phyloP scores from a whole-genome alignment of 2,888 invertebrate genomes.

The Amphiduros pacificus region DNA sequence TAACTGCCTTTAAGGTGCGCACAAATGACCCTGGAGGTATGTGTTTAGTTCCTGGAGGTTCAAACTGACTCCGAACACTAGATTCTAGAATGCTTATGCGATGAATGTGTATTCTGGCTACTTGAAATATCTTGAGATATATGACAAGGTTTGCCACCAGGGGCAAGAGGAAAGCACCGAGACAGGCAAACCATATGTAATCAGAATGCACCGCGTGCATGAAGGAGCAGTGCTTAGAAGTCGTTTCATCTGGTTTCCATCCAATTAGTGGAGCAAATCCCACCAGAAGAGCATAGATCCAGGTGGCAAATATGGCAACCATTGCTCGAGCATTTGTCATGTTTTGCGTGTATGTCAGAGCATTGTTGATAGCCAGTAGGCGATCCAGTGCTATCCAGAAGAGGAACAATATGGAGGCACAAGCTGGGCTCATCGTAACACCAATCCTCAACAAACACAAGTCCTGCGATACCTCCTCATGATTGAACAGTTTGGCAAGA shows the following conservation, averaged over 20 bases:
- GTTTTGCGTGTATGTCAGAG: neutral
- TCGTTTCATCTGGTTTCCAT: neutral
- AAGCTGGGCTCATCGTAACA: neutral
- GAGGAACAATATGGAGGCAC: slow-evolving; percentile 4
- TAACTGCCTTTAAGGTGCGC: neutral
- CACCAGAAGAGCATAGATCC: neutral
- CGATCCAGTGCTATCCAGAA: slow-evolving; percentile 5
- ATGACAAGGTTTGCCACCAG: neutral
- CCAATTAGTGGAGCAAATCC: slow-evolving; percentile 1
- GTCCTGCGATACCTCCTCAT: neutral
- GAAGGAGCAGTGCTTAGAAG: neutral
- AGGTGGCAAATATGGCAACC: neutral
- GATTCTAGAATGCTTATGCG: neutral
- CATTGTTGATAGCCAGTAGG: neutral
- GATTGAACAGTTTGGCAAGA: neutral
- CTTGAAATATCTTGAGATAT: neutral
- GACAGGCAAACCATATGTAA: neutral
- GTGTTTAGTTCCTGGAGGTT: too few relatives aligned
- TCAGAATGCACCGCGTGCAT: neutral
- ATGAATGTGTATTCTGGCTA: neutral
- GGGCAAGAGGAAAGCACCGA: neutral
- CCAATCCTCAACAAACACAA: neutral
- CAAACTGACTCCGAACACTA: neutral
- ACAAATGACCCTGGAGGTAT: neutral
- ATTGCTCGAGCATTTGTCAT: neutral